Evolutionary conservation across 2,113 vertebrate genomes (phyloP), one percentile per base, ranked within the genome.

Genomic region (Bufo bufo): DNA sequence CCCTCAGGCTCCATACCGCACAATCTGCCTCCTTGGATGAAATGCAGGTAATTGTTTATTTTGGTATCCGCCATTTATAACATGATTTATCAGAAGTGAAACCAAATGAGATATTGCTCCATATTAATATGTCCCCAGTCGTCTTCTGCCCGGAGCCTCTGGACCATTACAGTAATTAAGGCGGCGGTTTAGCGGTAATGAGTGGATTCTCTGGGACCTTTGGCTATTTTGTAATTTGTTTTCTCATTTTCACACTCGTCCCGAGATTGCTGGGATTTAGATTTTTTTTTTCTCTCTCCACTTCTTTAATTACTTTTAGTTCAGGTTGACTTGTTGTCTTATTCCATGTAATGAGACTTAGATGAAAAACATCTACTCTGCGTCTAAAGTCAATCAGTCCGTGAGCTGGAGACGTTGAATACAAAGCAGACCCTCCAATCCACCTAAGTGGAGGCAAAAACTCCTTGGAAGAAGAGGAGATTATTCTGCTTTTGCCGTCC

Each of bases 261-360:
- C 43, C 2, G 12, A 75, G 47, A 88, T 33, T 19, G 77, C 47
- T 13, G 49, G 33, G 47, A 50, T 81, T 47, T 50, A 16, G n/a
- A 58, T 65, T 61, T 69, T 52, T 61, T 54, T 50, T 45, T 12
- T 45, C 49, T 74, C 45, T n/a, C 9, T 82, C 11, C 52, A 59
- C 45, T 65, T 88, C 71, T 83, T 77, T 88, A 88, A 88, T 88
- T 88, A 88, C 86, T 83, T 88, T 88, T 77, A 83, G 86, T 88
- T 88, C 80, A 88, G 86, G 86, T 82, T 88, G 86, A 88, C 49
- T 88, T 88, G 86, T 82, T 77, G 86, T 83, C 86, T 88, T 82
- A 82, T 88, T 88, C 69, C 79, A 83, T 83, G 80, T 88, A 88
- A 88, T 88, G 86, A 75, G 77, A 88, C 45, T 88, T 47, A 83